Base-by-base conservation (phyloP, 2,888 invertebrate species). In the Eristalis pertinax region DNA sequence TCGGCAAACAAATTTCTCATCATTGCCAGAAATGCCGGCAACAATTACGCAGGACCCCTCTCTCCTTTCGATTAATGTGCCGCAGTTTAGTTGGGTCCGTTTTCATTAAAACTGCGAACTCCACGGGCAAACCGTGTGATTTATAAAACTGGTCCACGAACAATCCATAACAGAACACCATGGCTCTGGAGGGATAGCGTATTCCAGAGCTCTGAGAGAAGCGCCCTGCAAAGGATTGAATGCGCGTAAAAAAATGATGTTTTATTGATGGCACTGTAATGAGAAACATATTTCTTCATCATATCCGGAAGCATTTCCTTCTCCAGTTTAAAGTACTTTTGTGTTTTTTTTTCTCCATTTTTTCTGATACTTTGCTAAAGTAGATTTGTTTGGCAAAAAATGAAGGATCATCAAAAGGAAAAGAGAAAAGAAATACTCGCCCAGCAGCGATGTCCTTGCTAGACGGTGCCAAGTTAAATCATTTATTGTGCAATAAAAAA, bases 401-500 rank as follows among this genome's bases (percentile, higher is more conserved):
- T 32, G 76, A 32, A 43, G 60, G 35, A 63, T 50, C 77, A 77
- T 63, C 41, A 77, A 77, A 77, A 11, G 13, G 13, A 38, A 38
- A 38, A 13, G 13, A 38, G 38, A 69, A 62, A 76, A 26, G 62
- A 32, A 43, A n/a, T 8, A 2, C 50, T n/a, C 50, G 5, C 8
- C 65, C 62, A 5, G 32, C 15, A 32, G 62, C 56, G 60, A 70
- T 67, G 67, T 72, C 70, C 75, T 76, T 62, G 26, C 64, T 32
- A 32, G 32, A 68, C 60, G 60, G 24, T 67, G 58, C 77, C 69
- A 80, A 81, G 72, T 76, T 73, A 77, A 85, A 82, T 70, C 63
- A 78, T 78, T 82, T 80, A 68, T 80, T 80, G 67, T 38, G 67
- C 68, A 74, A 80, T 80, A 50, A 50, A 50, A 67, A 80, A 73